phyloP scores from a whole-genome alignment of 2,113 vertebrate genomes.

The Hypocryptadius cinnamomeus region DNA sequence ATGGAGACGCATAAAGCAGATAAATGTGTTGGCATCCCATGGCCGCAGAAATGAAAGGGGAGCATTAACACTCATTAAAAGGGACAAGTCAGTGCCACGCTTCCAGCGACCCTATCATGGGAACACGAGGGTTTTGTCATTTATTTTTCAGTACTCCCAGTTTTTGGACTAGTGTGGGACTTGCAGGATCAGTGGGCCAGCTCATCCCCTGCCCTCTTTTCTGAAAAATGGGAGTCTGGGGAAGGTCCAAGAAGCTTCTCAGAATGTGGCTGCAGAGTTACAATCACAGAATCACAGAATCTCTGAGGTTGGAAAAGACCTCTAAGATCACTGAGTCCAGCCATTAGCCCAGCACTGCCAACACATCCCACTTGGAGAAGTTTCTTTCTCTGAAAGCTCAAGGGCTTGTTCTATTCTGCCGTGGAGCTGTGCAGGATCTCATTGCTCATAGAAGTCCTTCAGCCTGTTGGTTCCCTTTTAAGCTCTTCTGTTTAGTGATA shows the following conservation, averaged over 20 bases:
- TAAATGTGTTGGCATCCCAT: slow-evolving; percentile 41
- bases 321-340: background rate
- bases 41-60: slow-evolving; percentile 22
- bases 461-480: background rate
- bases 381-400: background rate
- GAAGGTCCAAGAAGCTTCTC: background rate
- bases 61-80: slow-evolving; percentile 63
- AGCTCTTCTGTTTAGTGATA: background rate
- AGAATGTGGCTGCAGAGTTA: background rate
- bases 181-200: background rate
- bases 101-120: background rate
- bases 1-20: slow-evolving; percentile 34
- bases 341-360: background rate
- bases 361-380: background rate
- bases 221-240: background rate
- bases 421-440: background rate
- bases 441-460: background rate
- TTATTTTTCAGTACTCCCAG: background rate
- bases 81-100: slow-evolving; percentile 16
- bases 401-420: background rate
- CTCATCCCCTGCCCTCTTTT: background rate
- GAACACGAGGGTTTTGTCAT: background rate
- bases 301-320: background rate
- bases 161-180: background rate
- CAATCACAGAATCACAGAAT: background rate